Percentiles rank a stretch among this genome's conserved stretches.
phyloP scores from a whole-genome alignment of 2,888 invertebrate species.

The Cheilosia impressa region DNA sequence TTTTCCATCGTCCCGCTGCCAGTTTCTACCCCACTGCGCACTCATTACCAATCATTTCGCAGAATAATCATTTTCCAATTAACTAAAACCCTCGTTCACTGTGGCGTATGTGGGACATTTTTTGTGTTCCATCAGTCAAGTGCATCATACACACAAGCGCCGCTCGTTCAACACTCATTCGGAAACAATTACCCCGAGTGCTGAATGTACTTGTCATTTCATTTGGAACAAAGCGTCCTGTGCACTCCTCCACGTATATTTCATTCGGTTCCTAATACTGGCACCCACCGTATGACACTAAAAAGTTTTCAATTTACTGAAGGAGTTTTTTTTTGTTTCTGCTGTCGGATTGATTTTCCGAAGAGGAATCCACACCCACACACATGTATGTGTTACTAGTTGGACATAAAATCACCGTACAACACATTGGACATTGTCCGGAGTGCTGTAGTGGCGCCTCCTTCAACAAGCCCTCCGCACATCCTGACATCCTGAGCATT shows the following conservation, averaged over 20 bases:
- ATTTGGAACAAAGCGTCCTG: constrained; percentile 57
- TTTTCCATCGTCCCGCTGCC: too few relatives aligned
- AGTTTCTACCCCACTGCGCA: too few relatives aligned
- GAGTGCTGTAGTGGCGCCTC: constrained; percentile 7
- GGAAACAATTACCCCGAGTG: constrained; percentile 65
- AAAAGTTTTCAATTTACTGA: constrained; percentile 66
- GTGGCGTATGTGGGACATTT: constrained; percentile 18
- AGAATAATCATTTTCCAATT: constrained; percentile 27
- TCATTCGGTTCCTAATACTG: constrained; percentile 20
- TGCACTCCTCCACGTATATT: background rate
- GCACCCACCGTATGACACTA: constrained; percentile 35
- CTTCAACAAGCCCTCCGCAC: background rate
- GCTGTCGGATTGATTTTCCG: constrained; percentile 54
- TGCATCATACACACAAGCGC: constrained; percentile 23
- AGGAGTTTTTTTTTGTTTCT: constrained; percentile 18
- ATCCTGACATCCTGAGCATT: constrained; percentile 24
- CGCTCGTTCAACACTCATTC: constrained; percentile 37
- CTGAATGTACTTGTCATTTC: constrained; percentile 61
- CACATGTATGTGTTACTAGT: background rate
- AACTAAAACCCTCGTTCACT: background rate
- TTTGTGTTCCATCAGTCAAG: constrained; percentile 28
- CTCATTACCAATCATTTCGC: background rate
- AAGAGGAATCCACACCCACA: constrained; percentile 19
- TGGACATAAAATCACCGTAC: constrained; percentile 37
- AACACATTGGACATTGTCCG: constrained; percentile 49